Base-by-base conservation (phyloP, 2,888 invertebrate genomes). In the Drosophila dives region DNA sequence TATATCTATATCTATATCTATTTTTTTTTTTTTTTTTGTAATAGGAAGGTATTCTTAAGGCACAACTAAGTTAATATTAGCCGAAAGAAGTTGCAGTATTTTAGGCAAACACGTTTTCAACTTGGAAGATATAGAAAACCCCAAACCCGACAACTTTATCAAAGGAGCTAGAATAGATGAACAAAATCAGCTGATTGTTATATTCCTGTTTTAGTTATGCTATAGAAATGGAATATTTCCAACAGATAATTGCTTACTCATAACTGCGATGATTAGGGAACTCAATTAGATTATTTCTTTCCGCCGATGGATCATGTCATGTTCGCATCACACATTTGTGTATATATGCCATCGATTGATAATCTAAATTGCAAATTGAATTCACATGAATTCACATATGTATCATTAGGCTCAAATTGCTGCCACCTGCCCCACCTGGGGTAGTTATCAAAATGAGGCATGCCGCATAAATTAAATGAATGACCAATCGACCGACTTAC, bases 391-490 rank as follows among this genome's bases (percentile, higher is more conserved):
- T 59, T 29, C 58, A 54, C 33, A 62, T 50, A 34, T 51, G 20
- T 54, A 48, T 80, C 67, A 71, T 67, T 67, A 81, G 65, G 70
- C 65, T 36, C 63, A 64, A 64, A 71, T 65, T 54, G 51, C 34
- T 60, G 38, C 40, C 68, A 60, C 56, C 62, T 69, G 67, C 60
- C 64, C 64, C 36, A 54, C 11, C 49, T 62, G 62, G 66, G 74
- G 48, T 61, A 75, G 83, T 69, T 86, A 83, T 83, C 73, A 73
- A 86, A 84, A 81, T 79, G 67, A 73, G 55, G 74, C 82, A 81
- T 51, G 66, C 69, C 77, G 82, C 83, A 89, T 84, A 89, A 89
- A 85, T 85, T 89, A 89, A 89, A 73, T 75, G 80, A 72, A 68
- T 73, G 70, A 38, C 23, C 65, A 70, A 45, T 74, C 53, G 49